Evolutionary conservation across 2,797 vertebrate genomes (phyloP).

Genomic region (Coregonus suidteri): DNA sequence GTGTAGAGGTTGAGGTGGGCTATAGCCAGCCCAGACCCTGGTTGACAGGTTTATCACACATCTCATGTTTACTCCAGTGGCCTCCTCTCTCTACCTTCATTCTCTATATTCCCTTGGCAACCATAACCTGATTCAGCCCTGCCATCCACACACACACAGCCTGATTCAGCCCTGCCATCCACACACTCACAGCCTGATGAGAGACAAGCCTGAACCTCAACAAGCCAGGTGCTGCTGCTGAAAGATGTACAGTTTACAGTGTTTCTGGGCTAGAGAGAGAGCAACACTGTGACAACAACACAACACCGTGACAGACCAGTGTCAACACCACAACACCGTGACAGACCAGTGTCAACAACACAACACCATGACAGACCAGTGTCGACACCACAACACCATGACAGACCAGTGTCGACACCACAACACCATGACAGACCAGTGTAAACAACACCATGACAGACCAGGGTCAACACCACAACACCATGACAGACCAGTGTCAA

Average conservation of each 20-base stretch:
- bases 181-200: neutral
- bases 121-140: slow-evolving; percentile 7
- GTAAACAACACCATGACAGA: too few relatives aligned
- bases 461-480: too few relatives aligned
- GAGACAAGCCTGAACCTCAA: neutral
- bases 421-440: too few relatives aligned
- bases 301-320: neutral
- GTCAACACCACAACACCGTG: too few relatives aligned
- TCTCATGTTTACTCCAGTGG: slow-evolving; percentile 50
- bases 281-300: neutral
- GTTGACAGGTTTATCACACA: slow-evolving; percentile 24
- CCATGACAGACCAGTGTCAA: too few relatives aligned
- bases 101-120: slow-evolving; percentile 44
- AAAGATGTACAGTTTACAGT: neutral
- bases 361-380: too few relatives aligned
- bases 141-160: slow-evolving; percentile 23
- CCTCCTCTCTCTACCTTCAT: neutral
- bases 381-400: too few relatives aligned
- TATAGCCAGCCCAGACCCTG: neutral
- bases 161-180: slow-evolving; percentile 3
- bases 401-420: too few relatives aligned
- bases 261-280: neutral
- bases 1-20: neutral
- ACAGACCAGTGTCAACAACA: too few relatives aligned
- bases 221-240: neutral